Evolutionary conservation across 1,140 invertebrate species (phyloP), one percentile per base, ranked within the genome.

Genomic region (Aethina tumida): DNA sequence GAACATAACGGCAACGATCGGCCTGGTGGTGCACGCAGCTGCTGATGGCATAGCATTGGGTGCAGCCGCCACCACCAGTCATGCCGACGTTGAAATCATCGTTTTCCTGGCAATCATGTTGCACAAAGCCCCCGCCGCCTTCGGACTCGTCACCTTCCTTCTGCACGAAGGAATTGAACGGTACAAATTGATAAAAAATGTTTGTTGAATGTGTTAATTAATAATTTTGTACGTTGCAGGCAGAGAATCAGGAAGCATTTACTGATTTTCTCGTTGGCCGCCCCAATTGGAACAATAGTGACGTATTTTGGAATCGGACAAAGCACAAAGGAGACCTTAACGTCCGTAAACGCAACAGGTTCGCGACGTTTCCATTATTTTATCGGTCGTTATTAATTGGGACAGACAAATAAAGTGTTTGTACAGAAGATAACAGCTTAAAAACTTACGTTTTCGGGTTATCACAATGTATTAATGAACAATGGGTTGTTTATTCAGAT

Each of bases 101-200:
- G 92, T 99, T 12, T 99, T 99, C 63, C 61, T 96, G 20, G 96
- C 96, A 15, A 98, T 99, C 45, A 98, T 99, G 93, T 67, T 99
- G 9, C 96, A 99, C 57, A 99, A 99, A 69, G 94, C 92, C 8
- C 96, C 96, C 3, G 94, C 96, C 15, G 91, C 96, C 5, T 99
- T 99, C 74, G 96, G 95, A 20, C 69, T 99, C 2, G 93, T 97
- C 8, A 96, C 93, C 18, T 98, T 97, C 65, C 67, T 99, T 30
- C 63, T 99, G 39, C 91, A 97, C 58, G 93, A 94, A 61, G 90
- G 91, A 2, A 74, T 99, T 6, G 94, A 98, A 46, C 67, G 73
- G 55, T 72, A 56, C 31, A 19, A 24, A 17, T 31, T 37, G 5
- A 25, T 9, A 31, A 27, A 6, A 14, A 27, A 21, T 25, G 10